Evolutionary conservation across 2,113 vertebrate species (phyloP).

Genomic region (Cygnus buccinator): DNA sequence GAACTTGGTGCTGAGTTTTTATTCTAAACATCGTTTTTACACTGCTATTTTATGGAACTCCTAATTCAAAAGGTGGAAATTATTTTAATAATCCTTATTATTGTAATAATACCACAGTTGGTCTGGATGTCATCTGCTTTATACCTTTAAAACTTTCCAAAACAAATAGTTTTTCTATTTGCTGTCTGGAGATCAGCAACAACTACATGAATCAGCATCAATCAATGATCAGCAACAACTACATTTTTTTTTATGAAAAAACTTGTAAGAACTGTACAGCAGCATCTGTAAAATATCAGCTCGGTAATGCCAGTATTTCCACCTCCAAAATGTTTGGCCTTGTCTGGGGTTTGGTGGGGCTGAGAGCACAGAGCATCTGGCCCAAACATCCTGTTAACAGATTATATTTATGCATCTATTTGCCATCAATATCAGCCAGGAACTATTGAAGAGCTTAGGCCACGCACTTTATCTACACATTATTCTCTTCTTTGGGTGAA

Average conservation of each 20-base stretch:
- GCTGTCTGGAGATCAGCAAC: not conserved
- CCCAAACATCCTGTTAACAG: not conserved
- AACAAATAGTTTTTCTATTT: not conserved
- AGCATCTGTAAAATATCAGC: not conserved
- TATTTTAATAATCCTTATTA: slow-evolving; percentile 9
- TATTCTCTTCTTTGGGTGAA: not conserved
- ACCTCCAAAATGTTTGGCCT: not conserved
- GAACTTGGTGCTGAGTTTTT: not conserved
- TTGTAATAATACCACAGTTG: not conserved
- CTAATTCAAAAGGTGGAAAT: slow-evolving; percentile 26
- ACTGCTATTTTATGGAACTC: slow-evolving; percentile 5
- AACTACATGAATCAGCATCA: no score
- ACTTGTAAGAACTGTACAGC: not conserved
- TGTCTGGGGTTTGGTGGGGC: not conserved
- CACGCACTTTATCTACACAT: not conserved
- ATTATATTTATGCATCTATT: not conserved
- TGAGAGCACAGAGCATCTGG: not conserved
- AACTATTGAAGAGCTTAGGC: not conserved
- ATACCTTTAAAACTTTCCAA: slow-evolving; percentile 18
- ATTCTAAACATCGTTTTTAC: not conserved
- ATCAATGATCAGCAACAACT: not conserved
- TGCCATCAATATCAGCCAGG: not conserved
- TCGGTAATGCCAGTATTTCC: not conserved
- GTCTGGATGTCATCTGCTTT: slow-evolving; percentile 22
- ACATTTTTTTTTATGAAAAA: slow-evolving; percentile 1